Base-by-base conservation (phyloP, 2,888 invertebrate genomes). In the Bellardia pandia region DNA sequence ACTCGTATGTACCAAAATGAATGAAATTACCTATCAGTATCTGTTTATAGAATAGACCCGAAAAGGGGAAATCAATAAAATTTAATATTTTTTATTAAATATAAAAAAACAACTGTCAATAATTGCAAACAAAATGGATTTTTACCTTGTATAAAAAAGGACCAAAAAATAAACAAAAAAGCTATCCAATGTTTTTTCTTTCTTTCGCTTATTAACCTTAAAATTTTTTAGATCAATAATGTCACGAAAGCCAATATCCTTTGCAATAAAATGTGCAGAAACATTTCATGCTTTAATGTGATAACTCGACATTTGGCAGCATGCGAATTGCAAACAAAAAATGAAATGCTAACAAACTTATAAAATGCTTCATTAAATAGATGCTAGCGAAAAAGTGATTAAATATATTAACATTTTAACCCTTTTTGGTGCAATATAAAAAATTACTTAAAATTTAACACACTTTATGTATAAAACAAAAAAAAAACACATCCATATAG, bases 321-420 rank as follows among this genome's bases (percentile, higher is more conserved):
- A 51, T 45, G n/a, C n/a, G 6, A 53, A 11, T 33, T 9, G 69
- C 30, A 40, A 23, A 66, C 30, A 40, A 23, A 66, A 72, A 58
- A 16, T 40, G 9, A n/a, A 51, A 9, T 60, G 51, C n/a, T 30
- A 78, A 56, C 62, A 76, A 75, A 71, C 60, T 56, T 71, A 88
- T 84, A 86, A 79, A 88, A 88, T 64, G 80, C 68, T 75, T 56
- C 45, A 74, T 84, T 68, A 72, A 79, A 79, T 58, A n/a, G 42
- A 80, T 66, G 69, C 33, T 0, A 69, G 40, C 48, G 30, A 30
- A 42, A 68, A 75, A 68, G 53, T 51, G 51, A 51, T 14, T 68
- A 37, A 42, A 11, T 74, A 37, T 69, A 72, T 88, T 71, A 81
- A 85, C 85, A n/a, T 69, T 45, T 81, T 77, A 79, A 79, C 76